These are phyloP conservation scores for Phataginus tricuspis DNA, from an alignment of 2,797 vertebrate genomes.

Conservation along the genomic window DNA sequence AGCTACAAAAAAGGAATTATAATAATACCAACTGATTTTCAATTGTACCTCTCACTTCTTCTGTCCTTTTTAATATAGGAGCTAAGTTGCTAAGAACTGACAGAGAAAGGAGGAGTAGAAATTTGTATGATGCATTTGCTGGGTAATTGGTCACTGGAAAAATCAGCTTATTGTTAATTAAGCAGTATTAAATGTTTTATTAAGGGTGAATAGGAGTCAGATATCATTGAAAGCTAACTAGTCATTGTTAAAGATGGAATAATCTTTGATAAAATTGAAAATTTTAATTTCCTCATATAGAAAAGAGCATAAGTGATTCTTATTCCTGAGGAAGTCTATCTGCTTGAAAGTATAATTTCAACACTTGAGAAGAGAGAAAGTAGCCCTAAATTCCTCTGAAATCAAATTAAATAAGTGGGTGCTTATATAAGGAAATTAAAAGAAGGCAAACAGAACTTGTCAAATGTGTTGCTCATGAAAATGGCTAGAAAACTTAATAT, in stretches of 20 bases:
- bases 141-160: slow-evolving; percentile 6
- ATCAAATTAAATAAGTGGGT: slow-evolving; percentile 4
- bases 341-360: slow-evolving; percentile 15
- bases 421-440: background rate
- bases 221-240: slow-evolving; percentile 8
- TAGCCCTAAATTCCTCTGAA: background rate
- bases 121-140: background rate
- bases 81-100: background rate
- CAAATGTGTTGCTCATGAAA: background rate
- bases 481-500: background rate
- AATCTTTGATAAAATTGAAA: background rate
- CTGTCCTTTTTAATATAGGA: background rate
- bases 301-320: slow-evolving; percentile 1
- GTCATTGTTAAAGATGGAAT: slow-evolving; percentile 26
- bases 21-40: background rate
- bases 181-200: slow-evolving; percentile 34
- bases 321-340: background rate
- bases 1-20: background rate
- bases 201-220: background rate
- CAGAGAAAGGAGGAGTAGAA: slow-evolving; percentile 3
- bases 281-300: slow-evolving; percentile 3
- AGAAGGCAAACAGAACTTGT: background rate
- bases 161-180: slow-evolving; percentile 42
- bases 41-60: background rate
- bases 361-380: background rate